Evolutionary conservation across 2,888 invertebrate species (phyloP).

Genomic region (Mamestra brassicae): DNA sequence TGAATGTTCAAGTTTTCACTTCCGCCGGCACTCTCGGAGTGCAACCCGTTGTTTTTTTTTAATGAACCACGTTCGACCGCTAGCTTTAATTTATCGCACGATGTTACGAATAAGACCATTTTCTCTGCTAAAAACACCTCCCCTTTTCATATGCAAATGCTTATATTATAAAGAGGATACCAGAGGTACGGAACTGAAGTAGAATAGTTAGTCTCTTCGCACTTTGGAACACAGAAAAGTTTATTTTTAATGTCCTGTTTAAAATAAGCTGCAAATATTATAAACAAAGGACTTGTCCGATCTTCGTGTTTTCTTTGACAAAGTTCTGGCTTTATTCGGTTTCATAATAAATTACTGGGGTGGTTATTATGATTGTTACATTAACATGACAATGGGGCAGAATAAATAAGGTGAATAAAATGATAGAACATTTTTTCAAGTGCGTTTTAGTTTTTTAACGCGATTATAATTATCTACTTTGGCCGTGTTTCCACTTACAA

Average conservation of each 20-base stretch:
- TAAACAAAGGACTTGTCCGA: conserved; percentile 65
- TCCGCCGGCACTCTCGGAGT: too few species aligned
- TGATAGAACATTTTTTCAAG: too few species aligned
- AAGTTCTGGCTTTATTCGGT: conserved; percentile 46
- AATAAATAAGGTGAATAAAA: too few species aligned
- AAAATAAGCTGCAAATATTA: conserved; percentile 65
- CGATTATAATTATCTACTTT: too few species aligned
- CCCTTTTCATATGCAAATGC: conserved; percentile 68
- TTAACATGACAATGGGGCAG: conserved; percentile 5
- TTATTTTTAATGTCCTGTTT: conserved; percentile 69
- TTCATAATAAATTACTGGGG: conserved; percentile 34
- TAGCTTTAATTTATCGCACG: conserved; percentile 28
- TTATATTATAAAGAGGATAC: conserved; percentile 54
- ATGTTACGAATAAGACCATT: conserved; percentile 33
- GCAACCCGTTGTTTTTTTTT: too few species aligned
- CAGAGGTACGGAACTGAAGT: conserved; percentile 34
- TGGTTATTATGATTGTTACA: conserved; percentile 19
- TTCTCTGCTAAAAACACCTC: conserved; percentile 53
- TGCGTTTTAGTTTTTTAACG: too few species aligned
- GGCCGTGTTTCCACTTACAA: too few species aligned
- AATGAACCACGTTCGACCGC: too few species aligned
- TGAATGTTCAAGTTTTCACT: too few species aligned
- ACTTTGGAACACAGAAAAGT: conserved; percentile 61
- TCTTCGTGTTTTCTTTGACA: conserved; percentile 54
- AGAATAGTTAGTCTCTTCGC: conserved; percentile 60